phyloP scores from a whole-genome alignment of 2,888 invertebrate species.

The Cheilosia variabilis region DNA sequence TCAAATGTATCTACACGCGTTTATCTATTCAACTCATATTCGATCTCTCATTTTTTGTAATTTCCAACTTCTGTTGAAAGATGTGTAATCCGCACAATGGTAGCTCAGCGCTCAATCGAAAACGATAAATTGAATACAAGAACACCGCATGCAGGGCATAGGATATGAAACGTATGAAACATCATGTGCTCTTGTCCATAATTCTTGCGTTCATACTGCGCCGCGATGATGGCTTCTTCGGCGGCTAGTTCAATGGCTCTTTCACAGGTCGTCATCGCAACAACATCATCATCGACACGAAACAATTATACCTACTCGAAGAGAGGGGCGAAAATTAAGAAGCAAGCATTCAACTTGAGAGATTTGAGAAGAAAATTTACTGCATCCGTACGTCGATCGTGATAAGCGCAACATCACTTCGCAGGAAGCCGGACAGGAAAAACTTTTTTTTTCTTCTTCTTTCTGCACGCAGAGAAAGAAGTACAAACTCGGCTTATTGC shows the following conservation, averaged over 20 bases:
- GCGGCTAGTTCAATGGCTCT: constrained; percentile 71
- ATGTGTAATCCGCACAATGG: constrained; percentile 27
- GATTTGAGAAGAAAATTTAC: constrained; percentile 48
- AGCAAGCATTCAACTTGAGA: constrained; percentile 21
- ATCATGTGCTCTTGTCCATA: constrained; percentile 43
- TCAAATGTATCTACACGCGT: constrained; percentile 31
- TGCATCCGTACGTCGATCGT: constrained; percentile 62
- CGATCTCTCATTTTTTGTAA: constrained; percentile 4
- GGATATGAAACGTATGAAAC: constrained; percentile 20
- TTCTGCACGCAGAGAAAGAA: neutral
- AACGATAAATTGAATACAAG: constrained; percentile 47
- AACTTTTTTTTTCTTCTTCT: constrained; percentile 36
- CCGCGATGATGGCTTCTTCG: constrained; percentile 37
- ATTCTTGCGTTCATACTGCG: neutral
- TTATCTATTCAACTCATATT: constrained; percentile 34
- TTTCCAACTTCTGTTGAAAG: constrained; percentile 52
- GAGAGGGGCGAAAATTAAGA: constrained; percentile 15
- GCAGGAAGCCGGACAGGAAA: constrained; percentile 71
- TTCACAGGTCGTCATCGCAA: constrained; percentile 1
- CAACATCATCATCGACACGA: constrained; percentile 42
- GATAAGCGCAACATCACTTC: constrained; percentile 50
- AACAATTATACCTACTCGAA: constrained; percentile 30
- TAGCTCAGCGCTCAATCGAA: constrained; percentile 37
- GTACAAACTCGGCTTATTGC: constrained; percentile 64
- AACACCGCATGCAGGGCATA: constrained; percentile 6